Base-by-base conservation (phyloP, 2,113 vertebrate species). In the Rhinolophus sinicus region DNA sequence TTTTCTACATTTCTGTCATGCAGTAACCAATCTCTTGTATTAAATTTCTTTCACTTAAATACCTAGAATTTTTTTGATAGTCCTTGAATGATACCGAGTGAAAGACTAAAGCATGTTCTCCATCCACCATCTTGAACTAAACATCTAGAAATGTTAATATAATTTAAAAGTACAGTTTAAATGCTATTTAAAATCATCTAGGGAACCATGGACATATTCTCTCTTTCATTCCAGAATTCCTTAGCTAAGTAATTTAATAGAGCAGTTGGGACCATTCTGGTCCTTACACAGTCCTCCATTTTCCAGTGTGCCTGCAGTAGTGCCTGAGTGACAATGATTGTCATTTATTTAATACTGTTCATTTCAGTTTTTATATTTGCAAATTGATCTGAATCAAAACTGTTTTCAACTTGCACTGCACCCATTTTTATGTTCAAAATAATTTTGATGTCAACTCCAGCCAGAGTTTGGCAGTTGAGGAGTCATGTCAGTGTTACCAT, bases 31-130 rank as follows among this genome's bases (percentile, higher is more conserved):
- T 52, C 28, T 67, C 52, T 11, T 78, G 10, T 64, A 56, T 67
- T 86, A 93, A 82, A 89, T 69, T 72, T 28, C 13, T 86, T 60
- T 85, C 19, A 56, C n/a, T 75, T 69, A 83, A 69, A 70, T 60
- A n/a, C 2, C 7, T 82, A 47, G 14, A 90, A 28, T 73, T 93
- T 70, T 81, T 52, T 69, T 33, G 19, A 62, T 62, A 47, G n/a
- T 77, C 8, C 12, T 6, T 76, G 60, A 91, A 84, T 52, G 47
- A 76, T 19, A 22, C 44, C 80, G 33, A 92, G 56, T 88, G 2
- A 15, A 69, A 88, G 26, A 64, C 13, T 58, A 56, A 85, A 93
- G 56, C 9, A 33, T 28, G 5, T 60, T 75, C 54, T 70, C 22
- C 70, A 44, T 33, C 24, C 8, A 44, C 9, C 18, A 26, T 38